Conservation (phyloP, 2,888 invertebrate genomes). For the Allolobophora icterica region DNA sequence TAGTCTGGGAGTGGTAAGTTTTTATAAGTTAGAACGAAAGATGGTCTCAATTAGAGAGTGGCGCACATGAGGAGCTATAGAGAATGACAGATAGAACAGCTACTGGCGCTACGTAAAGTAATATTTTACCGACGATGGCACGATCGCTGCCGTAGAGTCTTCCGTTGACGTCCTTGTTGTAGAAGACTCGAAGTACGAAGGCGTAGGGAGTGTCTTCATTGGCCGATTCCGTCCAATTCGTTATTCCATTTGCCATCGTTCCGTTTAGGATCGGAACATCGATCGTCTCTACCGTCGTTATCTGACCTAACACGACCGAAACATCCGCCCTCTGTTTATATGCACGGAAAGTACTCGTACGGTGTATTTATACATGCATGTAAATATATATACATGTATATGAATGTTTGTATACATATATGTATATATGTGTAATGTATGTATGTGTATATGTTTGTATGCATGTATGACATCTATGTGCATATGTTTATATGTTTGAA, state of each 20-base stretch:
- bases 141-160: constrained; percentile 38
- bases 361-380: background rate
- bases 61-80: no score
- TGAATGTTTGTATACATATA: background rate
- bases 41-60: no score
- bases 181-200: constrained; percentile 47
- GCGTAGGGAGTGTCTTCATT: constrained; percentile 46
- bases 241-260: constrained; percentile 39
- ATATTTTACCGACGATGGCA: constrained; percentile 31
- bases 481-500: no score
- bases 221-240: constrained; percentile 45
- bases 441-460: background rate
- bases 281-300: constrained; percentile 41
- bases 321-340: background rate
- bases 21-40: no score
- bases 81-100: no score
- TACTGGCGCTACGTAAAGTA: background rate
- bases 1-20: no score
- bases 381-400: background rate
- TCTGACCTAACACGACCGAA: constrained; percentile 34
- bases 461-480: background rate
- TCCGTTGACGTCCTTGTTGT: constrained; percentile 38
- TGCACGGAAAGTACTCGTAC: background rate
- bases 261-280: constrained; percentile 41
- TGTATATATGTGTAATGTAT: background rate